Conservation (phyloP, 2,888 invertebrate genomes). For the Macaria liturata region DNA sequence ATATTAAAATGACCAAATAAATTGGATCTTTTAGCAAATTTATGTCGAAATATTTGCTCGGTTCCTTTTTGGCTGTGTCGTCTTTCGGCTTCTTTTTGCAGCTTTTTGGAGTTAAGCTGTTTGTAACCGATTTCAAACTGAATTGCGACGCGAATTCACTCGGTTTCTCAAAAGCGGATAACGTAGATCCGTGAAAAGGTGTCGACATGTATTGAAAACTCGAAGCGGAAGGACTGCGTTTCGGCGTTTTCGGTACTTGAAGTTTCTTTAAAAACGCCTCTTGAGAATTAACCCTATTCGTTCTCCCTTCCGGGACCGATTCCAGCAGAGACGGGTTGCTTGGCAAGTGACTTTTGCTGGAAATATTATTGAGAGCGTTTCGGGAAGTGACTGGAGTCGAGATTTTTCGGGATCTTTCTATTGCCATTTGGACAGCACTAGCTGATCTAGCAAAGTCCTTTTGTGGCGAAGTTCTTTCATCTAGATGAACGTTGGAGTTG, state of each 20-base stretch:
- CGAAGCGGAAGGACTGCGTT: constrained; percentile 89
- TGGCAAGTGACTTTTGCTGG: constrained; percentile 84
- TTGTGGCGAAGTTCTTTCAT: constrained; percentile 46
- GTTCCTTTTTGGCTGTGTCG: constrained; percentile 62
- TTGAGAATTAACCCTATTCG: constrained; percentile 61
- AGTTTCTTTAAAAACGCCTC: constrained; percentile 70
- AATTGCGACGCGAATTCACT: constrained; percentile 91
- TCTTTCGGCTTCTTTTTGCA: constrained; percentile 62
- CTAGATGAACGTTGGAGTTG: constrained; percentile 51
- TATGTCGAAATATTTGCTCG: constrained; percentile 88
- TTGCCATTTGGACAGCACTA: constrained; percentile 87
- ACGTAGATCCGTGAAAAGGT: constrained; percentile 92
- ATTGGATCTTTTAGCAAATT: constrained; percentile 89
- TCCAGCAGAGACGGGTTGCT: constrained; percentile 86
- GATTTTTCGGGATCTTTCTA: constrained; percentile 60
- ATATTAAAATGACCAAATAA: constrained; percentile 91
- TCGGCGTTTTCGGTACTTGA: constrained; percentile 78
- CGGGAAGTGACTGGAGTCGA: constrained; percentile 60
- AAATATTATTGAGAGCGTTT: constrained; percentile 83
- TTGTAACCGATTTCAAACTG: constrained; percentile 87
- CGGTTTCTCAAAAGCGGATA: constrained; percentile 90
- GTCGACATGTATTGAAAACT: constrained; percentile 94
- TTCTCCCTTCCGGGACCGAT: constrained; percentile 87
- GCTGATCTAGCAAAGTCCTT: constrained; percentile 85
- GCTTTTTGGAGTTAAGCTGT: constrained; percentile 76